phyloP scores from a whole-genome alignment of 2,888 invertebrate species.

The Polydrusus tereticollis region DNA sequence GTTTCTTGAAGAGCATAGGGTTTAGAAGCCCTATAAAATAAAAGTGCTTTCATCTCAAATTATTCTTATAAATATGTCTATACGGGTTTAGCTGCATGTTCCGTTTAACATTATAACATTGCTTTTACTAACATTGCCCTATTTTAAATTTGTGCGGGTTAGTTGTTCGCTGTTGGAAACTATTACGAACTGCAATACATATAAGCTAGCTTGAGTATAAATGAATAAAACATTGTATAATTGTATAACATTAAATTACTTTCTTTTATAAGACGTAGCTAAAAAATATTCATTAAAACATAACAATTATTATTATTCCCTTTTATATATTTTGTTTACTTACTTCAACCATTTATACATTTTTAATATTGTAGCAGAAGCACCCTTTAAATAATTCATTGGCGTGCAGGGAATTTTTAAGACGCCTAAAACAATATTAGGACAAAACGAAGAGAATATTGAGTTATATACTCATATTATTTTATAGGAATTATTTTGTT shows the following conservation, averaged over 20 bases:
- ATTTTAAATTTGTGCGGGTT: too few relatives aligned
- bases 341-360: slow-evolving; percentile 11
- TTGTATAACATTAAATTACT: not conserved
- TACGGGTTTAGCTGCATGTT: too few relatives aligned
- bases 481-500: too few relatives aligned
- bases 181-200: too few relatives aligned
- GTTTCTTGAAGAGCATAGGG: not conserved
- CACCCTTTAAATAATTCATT: slow-evolving; percentile 26
- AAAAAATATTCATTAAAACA: not conserved
- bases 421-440: slow-evolving; percentile 24
- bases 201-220: too few relatives aligned
- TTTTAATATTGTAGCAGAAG: slow-evolving; percentile 12
- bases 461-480: not conserved
- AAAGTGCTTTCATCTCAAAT: too few relatives aligned
- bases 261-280: not conserved
- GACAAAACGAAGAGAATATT: slow-evolving; percentile 2
- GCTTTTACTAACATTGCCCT: too few relatives aligned
- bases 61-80: too few relatives aligned
- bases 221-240: not conserved
- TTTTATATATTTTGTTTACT: slow-evolving; percentile 11
- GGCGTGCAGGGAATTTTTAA: slow-evolving; percentile 7
- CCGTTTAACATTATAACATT: too few relatives aligned
- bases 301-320: slow-evolving; percentile 1
- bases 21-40: too few relatives aligned
- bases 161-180: too few relatives aligned